Base-by-base conservation (phyloP, 2,888 invertebrate genomes). In the Ectropis crepuscularia region DNA sequence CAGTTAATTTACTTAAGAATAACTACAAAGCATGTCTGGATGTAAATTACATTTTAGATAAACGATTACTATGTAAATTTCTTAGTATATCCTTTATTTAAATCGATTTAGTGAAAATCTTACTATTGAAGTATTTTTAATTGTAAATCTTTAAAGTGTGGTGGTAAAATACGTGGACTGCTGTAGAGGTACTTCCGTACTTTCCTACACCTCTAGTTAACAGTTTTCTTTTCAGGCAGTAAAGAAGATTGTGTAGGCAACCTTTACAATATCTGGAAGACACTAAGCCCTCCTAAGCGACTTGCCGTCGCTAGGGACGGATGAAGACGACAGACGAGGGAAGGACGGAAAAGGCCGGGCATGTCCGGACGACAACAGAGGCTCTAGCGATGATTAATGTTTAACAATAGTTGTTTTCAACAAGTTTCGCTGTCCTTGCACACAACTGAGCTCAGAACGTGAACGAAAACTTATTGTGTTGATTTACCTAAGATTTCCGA, bases 221-320 rank as follows among this genome's bases (percentile, higher is more conserved):
- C n/a, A n/a, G n/a, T 28, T 28, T 28, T 28, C 16, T 28, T 28
- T 28, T 28, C 12, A 45, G 10, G 16, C 36, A 38, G 28, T 57
- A 43, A 7, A 39, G n/a, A 38, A 51, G 37, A 8, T 51, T 55
- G 6, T 37, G 6, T 53, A 61, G 47, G 42, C 53, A 57, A 54
- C 38, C 55, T 51, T 9, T 36, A 59, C 37, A 28, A 37, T 53
- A 47, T 45, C 37, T 37, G n/a, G 16, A 48, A 42, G 59, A 55
- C 53, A 37, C 16, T 55, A 55, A 64, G 63, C 63, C 63, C 38
- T 50, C 59, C 42, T 55, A 47, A 51, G 59, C 42, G 54, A 49
- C 42, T 57, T 39, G 38, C 39, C 11, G 63, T 53, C 63, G 28
- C 48, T 53, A 57, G 45, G 58, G 53, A 57, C 39, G 58, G 53